Evolutionary conservation across 1,140 invertebrate genomes (phyloP).

Genomic region (Sycophaga agraensis): DNA sequence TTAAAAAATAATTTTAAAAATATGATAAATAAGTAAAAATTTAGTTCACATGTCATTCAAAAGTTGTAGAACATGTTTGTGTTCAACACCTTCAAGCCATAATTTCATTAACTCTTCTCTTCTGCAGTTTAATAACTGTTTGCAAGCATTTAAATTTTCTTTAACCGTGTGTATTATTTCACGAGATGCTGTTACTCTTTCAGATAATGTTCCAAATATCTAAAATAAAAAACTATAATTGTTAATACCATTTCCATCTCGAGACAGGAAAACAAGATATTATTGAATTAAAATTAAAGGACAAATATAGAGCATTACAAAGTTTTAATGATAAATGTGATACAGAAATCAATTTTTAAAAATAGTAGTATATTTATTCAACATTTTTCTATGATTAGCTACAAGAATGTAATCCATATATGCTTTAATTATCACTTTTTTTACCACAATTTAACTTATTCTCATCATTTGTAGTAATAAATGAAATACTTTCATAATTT

Average conservation of each 20-base stretch:
- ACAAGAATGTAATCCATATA: too few species aligned
- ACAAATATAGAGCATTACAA: neutral
- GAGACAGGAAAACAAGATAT: too few species aligned
- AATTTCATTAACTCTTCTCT: conserved; percentile 90
- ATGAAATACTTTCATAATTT: too few species aligned
- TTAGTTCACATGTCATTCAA: conserved; percentile 82
- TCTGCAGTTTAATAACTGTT: conserved; percentile 85
- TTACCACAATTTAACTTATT: too few species aligned
- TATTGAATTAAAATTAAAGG: neutral
- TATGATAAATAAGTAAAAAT: conserved; percentile 12
- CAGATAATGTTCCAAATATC: conserved; percentile 81
- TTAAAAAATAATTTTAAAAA: conserved; percentile 1
- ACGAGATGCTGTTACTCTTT: conserved; percentile 75
- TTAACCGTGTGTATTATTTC: conserved; percentile 82
- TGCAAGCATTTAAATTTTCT: conserved; percentile 87
- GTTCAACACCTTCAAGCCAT: conserved; percentile 90
- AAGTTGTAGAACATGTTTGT: conserved; percentile 85
- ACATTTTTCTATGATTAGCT: too few species aligned
- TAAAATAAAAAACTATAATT: conserved; percentile 42
- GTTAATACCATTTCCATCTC: too few species aligned
- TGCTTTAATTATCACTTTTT: too few species aligned
- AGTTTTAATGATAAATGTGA: too few species aligned
- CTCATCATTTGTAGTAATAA: too few species aligned
- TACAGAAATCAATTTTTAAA: too few species aligned
- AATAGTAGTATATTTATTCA: too few species aligned